phyloP scores from a whole-genome alignment of 2,888 invertebrate species.

The Pachliopta kotzebuea region DNA sequence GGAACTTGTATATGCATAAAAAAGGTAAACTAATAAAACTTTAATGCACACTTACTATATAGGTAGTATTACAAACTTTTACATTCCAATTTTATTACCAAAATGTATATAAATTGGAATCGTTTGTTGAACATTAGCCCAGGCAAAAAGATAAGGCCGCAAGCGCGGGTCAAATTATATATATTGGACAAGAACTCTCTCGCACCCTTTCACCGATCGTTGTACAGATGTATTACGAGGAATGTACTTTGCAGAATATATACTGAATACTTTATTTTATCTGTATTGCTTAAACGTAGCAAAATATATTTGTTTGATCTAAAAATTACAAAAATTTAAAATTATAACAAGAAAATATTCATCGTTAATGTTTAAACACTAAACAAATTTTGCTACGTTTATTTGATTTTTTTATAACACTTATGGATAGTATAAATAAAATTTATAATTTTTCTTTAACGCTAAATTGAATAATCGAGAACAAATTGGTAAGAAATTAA shows the following conservation, averaged over 20 bases:
- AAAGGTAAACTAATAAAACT: not conserved
- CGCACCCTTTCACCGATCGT: slow-evolving; percentile 57
- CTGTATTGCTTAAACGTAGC: too few species aligned
- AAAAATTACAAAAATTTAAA: too few species aligned
- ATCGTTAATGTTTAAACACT: too few species aligned
- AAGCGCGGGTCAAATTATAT: slow-evolving; percentile 30
- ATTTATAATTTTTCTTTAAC: too few species aligned
- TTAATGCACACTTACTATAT: not conserved
- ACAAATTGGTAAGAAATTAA: too few species aligned
- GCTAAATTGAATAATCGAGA: too few species aligned
- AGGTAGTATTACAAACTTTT: slow-evolving; percentile 10
- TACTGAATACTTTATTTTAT: too few species aligned
- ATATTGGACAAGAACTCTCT: slow-evolving; percentile 45
- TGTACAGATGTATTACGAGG: slow-evolving; percentile 26
- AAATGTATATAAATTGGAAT: slow-evolving; percentile 8
- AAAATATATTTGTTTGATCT: too few species aligned
- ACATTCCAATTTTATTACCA: slow-evolving; percentile 4
- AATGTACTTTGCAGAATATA: not conserved
- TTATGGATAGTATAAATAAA: too few species aligned
- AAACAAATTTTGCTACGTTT: not conserved
- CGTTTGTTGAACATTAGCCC: slow-evolving; percentile 6
- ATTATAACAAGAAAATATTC: too few species aligned
- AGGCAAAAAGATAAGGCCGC: slow-evolving; percentile 13
- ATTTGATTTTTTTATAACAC: too few species aligned
- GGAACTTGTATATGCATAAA: too few species aligned